Conservation (phyloP, 2,113 vertebrate species). For the Choloepus hoffmanni region DNA sequence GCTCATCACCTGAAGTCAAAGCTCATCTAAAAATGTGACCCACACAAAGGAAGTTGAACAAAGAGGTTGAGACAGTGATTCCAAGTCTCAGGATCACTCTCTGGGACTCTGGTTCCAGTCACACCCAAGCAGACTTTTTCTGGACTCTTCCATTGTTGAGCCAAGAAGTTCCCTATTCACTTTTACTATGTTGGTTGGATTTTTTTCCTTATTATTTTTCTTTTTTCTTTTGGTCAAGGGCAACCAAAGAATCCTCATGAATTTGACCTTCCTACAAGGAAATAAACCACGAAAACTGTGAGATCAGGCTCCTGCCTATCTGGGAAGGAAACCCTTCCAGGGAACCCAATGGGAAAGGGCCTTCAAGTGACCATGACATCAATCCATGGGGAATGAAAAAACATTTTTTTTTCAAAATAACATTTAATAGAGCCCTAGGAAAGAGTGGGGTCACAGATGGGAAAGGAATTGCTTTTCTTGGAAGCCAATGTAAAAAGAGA, state of each 20-base stretch:
- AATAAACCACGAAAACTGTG: background rate
- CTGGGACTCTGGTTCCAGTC: background rate
- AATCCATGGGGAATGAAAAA: background rate
- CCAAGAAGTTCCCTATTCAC: background rate
- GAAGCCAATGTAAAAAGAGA: background rate
- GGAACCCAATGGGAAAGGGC: background rate
- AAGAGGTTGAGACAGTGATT: background rate
- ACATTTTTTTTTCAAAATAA: background rate
- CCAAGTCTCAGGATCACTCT: background rate
- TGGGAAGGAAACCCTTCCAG: background rate
- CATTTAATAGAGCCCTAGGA: background rate
- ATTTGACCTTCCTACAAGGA: background rate
- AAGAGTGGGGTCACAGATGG: background rate
- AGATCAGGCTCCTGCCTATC: background rate
- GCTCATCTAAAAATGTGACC: background rate
- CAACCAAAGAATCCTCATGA: background rate
- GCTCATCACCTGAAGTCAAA: background rate
- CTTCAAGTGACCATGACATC: background rate
- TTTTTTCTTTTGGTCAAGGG: background rate
- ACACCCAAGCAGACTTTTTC: background rate
- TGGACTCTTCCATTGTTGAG: background rate
- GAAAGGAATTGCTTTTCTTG: background rate
- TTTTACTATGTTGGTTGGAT: background rate
- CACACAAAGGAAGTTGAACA: background rate
- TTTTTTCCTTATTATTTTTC: background rate